phyloP scores from a whole-genome alignment of 2,113 vertebrate species.

The Xerus inauris region DNA sequence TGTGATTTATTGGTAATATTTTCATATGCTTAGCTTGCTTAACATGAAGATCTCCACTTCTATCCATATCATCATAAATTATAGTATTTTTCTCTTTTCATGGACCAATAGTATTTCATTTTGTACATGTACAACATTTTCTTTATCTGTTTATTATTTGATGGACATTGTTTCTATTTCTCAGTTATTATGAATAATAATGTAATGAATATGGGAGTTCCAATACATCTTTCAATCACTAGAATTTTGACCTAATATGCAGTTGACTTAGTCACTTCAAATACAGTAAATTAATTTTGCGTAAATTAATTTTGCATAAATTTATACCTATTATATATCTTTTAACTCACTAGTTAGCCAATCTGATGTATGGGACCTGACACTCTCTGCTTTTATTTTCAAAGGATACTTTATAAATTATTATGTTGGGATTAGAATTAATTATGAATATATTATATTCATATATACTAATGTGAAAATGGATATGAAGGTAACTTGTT shows the following conservation, averaged over 20 bases:
- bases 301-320: no score
- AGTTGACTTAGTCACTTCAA: neutral
- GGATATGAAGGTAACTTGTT: neutral
- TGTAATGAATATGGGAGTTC: neutral
- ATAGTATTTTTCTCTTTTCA: neutral
- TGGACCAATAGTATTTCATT: neutral
- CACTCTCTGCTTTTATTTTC: neutral
- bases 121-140: neutral
- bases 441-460: no score
- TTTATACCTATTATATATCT: no score
- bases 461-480: no score
- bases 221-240: neutral
- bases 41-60: no score
- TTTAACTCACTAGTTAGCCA: no score
- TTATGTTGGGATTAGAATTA: neutral
- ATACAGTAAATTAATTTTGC: no score
- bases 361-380: no score
- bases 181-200: no score
- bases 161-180: neutral
- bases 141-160: neutral
- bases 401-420: neutral
- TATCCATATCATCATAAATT: no score
- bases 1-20: neutral
- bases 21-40: neutral
- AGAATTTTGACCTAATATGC: neutral